Conservation (phyloP, 2,797 vertebrate species). For the Eulemur mongoz region DNA sequence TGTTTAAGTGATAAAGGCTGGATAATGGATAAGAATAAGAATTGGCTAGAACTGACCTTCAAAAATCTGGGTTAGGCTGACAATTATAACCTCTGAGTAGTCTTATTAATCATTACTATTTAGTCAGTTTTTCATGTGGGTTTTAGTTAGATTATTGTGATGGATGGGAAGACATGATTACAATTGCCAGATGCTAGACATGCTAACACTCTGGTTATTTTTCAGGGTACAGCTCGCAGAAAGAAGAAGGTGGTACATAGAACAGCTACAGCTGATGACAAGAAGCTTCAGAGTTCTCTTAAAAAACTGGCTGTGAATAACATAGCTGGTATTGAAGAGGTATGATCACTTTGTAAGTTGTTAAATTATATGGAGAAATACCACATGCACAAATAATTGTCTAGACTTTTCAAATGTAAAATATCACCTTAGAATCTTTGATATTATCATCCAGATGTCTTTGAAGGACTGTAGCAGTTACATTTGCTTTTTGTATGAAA, state of each 20-base stretch:
- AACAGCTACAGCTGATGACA: slow-evolving; percentile 98
- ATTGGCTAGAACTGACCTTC: slow-evolving; percentile 26
- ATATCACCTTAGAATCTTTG: background rate
- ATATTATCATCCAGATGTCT: background rate
- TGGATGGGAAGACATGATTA: slow-evolving; percentile 3
- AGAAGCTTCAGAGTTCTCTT: slow-evolving; percentile 98
- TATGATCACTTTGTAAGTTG: slow-evolving; percentile 76
- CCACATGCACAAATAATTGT: background rate
- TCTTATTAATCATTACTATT: slow-evolving; percentile 20
- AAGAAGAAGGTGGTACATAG: slow-evolving; percentile 99
- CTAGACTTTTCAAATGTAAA: slow-evolving; percentile 45
- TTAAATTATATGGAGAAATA: slow-evolving; percentile 49
- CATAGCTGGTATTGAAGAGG: slow-evolving; percentile 99
- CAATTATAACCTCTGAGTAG: background rate
- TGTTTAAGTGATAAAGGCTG: slow-evolving; percentile 36
- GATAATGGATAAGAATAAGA: slow-evolving; percentile 45
- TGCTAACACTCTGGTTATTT: slow-evolving; percentile 67
- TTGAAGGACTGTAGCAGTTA: background rate
- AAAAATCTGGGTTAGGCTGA: slow-evolving; percentile 15
- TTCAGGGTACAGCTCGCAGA: slow-evolving; percentile 96
- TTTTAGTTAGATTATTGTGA: background rate
- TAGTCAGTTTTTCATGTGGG: slow-evolving; percentile 6
- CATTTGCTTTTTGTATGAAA: slow-evolving; percentile 49
- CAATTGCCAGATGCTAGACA: background rate
- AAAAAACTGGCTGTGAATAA: slow-evolving; percentile 99